A percentile compares a stretch with the other conserved stretches of the same genome.
These are phyloP conservation scores for Rutpela maculata DNA, from an alignment of 2,888 invertebrate species.

Conservation along the genomic window DNA sequence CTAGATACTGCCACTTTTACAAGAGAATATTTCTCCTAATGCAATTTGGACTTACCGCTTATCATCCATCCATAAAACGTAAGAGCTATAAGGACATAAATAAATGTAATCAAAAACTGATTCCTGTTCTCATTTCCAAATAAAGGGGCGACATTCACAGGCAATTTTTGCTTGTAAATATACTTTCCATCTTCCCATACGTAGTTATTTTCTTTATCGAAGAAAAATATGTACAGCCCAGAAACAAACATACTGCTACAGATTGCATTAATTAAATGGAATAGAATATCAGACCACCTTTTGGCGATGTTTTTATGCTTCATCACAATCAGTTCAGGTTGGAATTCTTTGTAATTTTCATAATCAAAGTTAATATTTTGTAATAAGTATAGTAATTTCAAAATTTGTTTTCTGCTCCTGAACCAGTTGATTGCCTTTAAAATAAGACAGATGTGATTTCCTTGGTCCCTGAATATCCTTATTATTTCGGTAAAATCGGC, in stretches of 20 bases:
- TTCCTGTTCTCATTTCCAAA: conserved; percentile 48
- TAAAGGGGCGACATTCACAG: conserved; percentile 51
- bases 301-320: conserved; percentile 42
- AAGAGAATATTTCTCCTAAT: not conserved
- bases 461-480: conserved; percentile 47
- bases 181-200: conserved; percentile 34
- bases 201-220: conserved; percentile 42
- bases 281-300: conserved; percentile 50
- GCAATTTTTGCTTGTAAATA: conserved; percentile 48
- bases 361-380: conserved; percentile 38
- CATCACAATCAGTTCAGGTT: conserved; percentile 41
- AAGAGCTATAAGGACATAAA: conserved; percentile 46
- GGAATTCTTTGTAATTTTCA: conserved; percentile 44
- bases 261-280: conserved; percentile 45
- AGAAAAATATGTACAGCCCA: conserved; percentile 47
- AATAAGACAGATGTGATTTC: conserved; percentile 46
- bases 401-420: conserved; percentile 38
- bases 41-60: conserved; percentile 40
- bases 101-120: conserved; percentile 47
- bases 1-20: no score
- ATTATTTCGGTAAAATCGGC: conserved; percentile 43
- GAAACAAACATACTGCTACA: conserved; percentile 47
- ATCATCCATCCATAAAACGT: conserved; percentile 53
- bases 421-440: conserved; percentile 51
- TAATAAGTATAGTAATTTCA: conserved; percentile 42